Evolutionary conservation across 1,140 invertebrate genomes (phyloP).

Genomic region (Ips typographus): DNA sequence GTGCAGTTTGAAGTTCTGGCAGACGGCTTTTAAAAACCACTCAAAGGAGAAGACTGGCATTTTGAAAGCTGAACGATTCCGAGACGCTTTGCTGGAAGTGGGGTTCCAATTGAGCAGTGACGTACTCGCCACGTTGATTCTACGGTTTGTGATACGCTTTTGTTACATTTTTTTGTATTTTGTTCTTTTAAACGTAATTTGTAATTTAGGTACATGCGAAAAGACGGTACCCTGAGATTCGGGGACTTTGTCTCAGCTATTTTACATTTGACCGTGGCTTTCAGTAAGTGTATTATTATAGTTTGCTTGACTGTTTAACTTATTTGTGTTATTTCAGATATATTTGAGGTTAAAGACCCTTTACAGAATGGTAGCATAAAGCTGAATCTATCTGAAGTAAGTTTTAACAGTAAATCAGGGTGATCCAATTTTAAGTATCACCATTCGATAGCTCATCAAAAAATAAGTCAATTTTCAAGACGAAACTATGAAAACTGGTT

Average conservation of each 20-base stretch:
- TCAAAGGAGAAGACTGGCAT: slow-evolving; percentile 90
- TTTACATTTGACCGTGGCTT: slow-evolving; percentile 83
- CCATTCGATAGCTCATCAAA: too few species aligned
- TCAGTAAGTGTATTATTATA: slow-evolving; percentile 64
- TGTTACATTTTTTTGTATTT: neutral
- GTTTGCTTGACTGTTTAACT: neutral
- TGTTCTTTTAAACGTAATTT: neutral
- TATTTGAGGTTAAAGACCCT: slow-evolving; percentile 81
- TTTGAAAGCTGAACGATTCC: slow-evolving; percentile 79
- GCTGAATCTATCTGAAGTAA: slow-evolving; percentile 75
- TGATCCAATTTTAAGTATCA: too few species aligned
- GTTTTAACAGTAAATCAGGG: too few species aligned
- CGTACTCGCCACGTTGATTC: slow-evolving; percentile 76
- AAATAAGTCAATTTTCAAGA: too few species aligned
- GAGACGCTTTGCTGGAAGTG: slow-evolving; percentile 82
- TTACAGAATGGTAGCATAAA: slow-evolving; percentile 81
- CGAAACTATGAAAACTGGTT: too few species aligned
- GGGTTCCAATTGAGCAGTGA: slow-evolving; percentile 86
- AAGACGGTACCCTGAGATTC: slow-evolving; percentile 89
- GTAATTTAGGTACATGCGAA: slow-evolving; percentile 72
- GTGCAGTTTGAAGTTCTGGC: slow-evolving; percentile 90
- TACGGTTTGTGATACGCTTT: slow-evolving; percentile 54
- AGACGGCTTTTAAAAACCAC: slow-evolving; percentile 86
- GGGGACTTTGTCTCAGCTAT: slow-evolving; percentile 91
- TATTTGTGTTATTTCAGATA: slow-evolving; percentile 58